Conservation (phyloP, 1,140 invertebrate genomes). For the Dendroctonus valens region DNA sequence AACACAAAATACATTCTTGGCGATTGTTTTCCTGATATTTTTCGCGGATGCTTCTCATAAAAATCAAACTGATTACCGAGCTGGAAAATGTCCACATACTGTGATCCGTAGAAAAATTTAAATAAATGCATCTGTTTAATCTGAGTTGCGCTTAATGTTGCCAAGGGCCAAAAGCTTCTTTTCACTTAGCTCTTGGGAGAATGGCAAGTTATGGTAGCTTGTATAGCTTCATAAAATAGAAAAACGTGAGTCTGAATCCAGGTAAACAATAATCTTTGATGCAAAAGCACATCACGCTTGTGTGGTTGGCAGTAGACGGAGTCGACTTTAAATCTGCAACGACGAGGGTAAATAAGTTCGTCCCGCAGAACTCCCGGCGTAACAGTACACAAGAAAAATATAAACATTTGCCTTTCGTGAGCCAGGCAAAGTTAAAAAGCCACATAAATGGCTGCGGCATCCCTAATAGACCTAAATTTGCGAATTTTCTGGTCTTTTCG, state of each 20-base stretch:
- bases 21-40: too few species aligned
- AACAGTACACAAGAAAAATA: conserved; percentile 23
- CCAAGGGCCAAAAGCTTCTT: too few species aligned
- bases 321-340: conserved; percentile 3
- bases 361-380: conserved; percentile 9
- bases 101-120: too few species aligned
- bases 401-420: conserved; percentile 24
- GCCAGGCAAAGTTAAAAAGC: conserved; percentile 19
- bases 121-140: too few species aligned
- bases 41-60: too few species aligned
- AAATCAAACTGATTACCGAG: too few species aligned
- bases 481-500: conserved; percentile 7
- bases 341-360: conserved; percentile 15
- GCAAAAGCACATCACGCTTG: conserved; percentile 11
- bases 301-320: conserved; percentile 2
- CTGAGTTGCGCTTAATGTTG: too few species aligned
- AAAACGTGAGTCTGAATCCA: neutral
- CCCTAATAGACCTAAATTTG: conserved; percentile 19
- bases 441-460: conserved; percentile 18
- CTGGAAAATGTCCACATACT: too few species aligned
- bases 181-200: too few species aligned
- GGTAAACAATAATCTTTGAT: conserved; percentile 8
- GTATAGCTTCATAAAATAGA: neutral
- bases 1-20: too few species aligned
- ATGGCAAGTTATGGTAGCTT: neutral